Base-by-base conservation (phyloP, 1,140 invertebrate genomes). In the Trypoxylus dichotomus region DNA sequence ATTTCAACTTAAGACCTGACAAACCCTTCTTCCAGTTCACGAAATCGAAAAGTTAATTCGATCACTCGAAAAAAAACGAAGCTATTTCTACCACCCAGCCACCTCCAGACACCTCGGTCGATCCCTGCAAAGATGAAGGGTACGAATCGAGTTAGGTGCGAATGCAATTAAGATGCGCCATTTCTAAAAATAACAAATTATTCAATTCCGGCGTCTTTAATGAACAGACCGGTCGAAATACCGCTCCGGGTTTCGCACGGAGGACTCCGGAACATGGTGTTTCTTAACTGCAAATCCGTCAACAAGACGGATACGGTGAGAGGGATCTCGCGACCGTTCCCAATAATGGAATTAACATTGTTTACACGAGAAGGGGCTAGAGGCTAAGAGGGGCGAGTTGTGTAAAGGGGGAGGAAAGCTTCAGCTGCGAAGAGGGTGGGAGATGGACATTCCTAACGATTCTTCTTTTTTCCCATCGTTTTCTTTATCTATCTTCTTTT, bases 311-410 rank as follows among this genome's bases (percentile, higher is more conserved):
- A 54, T 54, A 54, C n/a, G 13, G 47, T 37, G 32, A 5, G 10
- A 37, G 32, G 2, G 19, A 15, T 54, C 47, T 6, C 47, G 19
- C 15, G 15, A n/a, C 47, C 15, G 19, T 54, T 54, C 47, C 32
- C 47, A 54, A 54, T 54, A 54, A 54, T 54, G 47, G 47, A 54
- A 54, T 54, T 54, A 54, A 54, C 47, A 54, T 54, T 54, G 47
- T 54, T 54, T 54, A 54, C 47, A n/a, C 19, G 47, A 54, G 15
- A 15, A 2, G 15, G 47, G 47, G 6, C 32, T 37, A n/a, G 47
- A 54, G 11, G 43, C 1, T 8, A n/a, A 15, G 19, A 6, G 47
- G 13, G 43, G 43, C 13, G 43, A 13, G 8, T 47, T 54, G 47
- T n/a, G 47, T 54, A 54, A 15, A 1, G 13, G 43, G 47, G 13